Base-by-base conservation (phyloP, 2,888 invertebrate genomes). In the Beris morrisii region DNA sequence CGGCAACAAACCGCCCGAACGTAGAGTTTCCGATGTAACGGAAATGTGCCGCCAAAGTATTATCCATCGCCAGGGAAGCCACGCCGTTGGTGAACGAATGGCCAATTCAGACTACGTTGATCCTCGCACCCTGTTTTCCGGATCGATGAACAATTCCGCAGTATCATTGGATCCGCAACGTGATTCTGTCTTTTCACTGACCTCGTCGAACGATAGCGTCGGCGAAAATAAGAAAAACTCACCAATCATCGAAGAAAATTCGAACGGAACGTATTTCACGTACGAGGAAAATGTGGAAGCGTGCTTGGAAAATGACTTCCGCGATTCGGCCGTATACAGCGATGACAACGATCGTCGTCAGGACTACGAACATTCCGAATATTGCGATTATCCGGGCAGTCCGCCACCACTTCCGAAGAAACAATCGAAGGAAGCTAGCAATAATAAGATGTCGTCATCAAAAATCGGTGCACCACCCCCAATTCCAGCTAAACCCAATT, bases 101-200 rank as follows among this genome's bases (percentile, higher is more conserved):
- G 95, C 95, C 1, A 88, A 91, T 72, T 88, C 91, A 0, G 93
- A 94, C 76, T 94, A 94, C 73, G 91, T 89, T 0, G 92, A 93
- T 77, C 93, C 93, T 0, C 86, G 87, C 58, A 87, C 89, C 15
- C 81, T 92, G 22, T 85, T 86, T 50, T 66, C 65, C 13, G 61
- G 65, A 13, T 71, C 72, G 0, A 50, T 59, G n/a, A 72, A 73
- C 44, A 72, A 69, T 66, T 78, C 78, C 2, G 75, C 76, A n/a
- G 69, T 72, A 0, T 72, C 73, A 5, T 32, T 72, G 13, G 73
- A 74, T 43, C 66, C 66, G 55, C 79, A 79, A 67, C 73, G 79
- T 4, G 81, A 81, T 69, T 81, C 81, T 0, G 79, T 80, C 28
- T 77, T 80, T 68, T 81, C 81, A 3, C 71, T 81, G 15, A 80